Evolutionary conservation across 1,140 invertebrate genomes (phyloP).

Genomic region (Mercenaria mercenaria): DNA sequence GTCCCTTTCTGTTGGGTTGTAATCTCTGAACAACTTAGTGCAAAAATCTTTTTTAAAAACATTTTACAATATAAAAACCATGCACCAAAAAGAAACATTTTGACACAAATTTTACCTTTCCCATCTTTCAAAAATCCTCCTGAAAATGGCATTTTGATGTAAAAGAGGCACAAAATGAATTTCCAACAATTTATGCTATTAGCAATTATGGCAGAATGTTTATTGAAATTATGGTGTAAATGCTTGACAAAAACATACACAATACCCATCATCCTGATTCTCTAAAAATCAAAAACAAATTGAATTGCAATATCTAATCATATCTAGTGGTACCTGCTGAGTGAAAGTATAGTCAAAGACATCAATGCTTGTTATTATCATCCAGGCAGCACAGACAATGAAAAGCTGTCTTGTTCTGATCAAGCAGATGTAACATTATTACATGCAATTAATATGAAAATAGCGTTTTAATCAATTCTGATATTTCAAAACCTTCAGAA

Average conservation of each 20-base stretch:
- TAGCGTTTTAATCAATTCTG: no score
- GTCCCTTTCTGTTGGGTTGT: no score
- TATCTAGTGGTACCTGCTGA: background rate
- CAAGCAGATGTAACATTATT: no score
- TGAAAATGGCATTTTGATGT: slow-evolving; percentile 28
- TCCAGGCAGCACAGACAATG: background rate
- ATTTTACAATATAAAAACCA: slow-evolving; percentile 4
- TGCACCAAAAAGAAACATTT: slow-evolving; percentile 5
- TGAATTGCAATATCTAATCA: background rate
- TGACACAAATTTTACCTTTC: slow-evolving; percentile 48
- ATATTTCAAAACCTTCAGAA: no score
- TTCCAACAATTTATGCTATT: background rate
- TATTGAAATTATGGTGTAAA: background rate
- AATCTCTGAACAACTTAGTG: background rate
- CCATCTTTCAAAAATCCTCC: slow-evolving; percentile 55
- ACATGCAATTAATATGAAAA: no score
- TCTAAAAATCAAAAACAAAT: background rate
- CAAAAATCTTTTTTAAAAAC: background rate
- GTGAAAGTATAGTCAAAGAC: background rate
- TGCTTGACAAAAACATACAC: background rate
- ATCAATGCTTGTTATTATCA: background rate
- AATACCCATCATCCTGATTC: background rate
- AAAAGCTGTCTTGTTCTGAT: background rate
- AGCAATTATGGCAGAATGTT: background rate
- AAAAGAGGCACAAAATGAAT: background rate